Evolutionary conservation across 2,797 vertebrate genomes (phyloP).

Genomic region (Gallinago nigripennis): DNA sequence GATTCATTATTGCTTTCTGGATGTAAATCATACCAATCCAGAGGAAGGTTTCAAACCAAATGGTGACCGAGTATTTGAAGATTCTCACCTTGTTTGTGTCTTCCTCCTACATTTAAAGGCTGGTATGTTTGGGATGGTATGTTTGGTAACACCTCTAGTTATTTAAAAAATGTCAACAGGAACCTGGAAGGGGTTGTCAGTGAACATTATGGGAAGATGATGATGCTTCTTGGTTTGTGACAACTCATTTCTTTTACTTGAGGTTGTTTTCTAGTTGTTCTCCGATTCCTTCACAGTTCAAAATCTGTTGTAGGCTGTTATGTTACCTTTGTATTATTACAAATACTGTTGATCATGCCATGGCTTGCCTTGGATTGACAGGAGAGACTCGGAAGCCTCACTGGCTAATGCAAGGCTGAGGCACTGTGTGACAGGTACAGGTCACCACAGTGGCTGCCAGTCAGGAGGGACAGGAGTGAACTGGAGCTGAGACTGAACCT

Average conservation of each 20-base stretch:
- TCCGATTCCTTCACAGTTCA: neutral
- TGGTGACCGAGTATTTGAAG: neutral
- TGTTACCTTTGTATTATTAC: neutral
- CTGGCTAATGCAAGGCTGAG: neutral
- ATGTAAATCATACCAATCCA: neutral
- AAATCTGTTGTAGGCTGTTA: neutral
- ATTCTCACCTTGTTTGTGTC: accelerated
- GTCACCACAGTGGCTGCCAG: neutral
- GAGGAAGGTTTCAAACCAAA: neutral
- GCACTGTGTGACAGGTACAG: neutral
- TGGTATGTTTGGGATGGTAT: neutral
- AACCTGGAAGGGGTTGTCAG: neutral
- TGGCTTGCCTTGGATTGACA: neutral
- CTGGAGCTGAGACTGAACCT: neutral
- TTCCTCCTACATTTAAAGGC: neutral
- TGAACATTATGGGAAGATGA: neutral
- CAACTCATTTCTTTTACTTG: neutral
- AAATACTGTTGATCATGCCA: neutral
- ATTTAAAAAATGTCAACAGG: neutral
- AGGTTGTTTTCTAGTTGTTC: neutral
- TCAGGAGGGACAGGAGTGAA: neutral
- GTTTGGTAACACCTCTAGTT: neutral
- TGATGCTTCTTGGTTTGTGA: neutral
- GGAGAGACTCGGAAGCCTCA: neutral
- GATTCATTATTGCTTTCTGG: neutral